Conservation (phyloP, 2,888 invertebrate species). For the Dilophus febrilis region DNA sequence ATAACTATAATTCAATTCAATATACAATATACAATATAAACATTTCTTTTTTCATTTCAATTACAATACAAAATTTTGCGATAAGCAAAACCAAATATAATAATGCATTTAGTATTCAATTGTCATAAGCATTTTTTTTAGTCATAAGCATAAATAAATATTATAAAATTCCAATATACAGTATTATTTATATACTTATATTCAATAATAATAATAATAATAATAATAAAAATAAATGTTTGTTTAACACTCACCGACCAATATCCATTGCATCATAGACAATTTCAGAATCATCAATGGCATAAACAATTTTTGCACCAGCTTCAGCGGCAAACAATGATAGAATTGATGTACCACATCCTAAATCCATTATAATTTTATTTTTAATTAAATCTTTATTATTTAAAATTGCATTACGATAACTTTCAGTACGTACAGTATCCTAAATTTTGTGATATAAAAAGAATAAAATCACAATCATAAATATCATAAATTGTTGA, state of each 20-base stretch:
- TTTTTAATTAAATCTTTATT: constrained; percentile 51
- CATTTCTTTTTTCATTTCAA: no score
- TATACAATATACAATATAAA: no score
- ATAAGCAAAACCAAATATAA: no score
- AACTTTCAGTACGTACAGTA: constrained; percentile 69
- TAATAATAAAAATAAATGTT: no score
- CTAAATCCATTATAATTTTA: constrained; percentile 83
- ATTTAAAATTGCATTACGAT: constrained; percentile 62
- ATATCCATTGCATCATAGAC: constrained; percentile 93
- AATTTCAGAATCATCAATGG: constrained; percentile 91
- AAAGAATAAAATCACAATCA: background rate
- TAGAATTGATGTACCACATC: constrained; percentile 93
- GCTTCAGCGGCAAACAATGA: constrained; percentile 96
- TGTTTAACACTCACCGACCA: constrained; percentile 44
- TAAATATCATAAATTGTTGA: constrained; percentile 6
- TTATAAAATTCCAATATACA: no score
- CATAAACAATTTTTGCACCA: constrained; percentile 78
- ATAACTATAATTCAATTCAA: no score
- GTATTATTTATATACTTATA: no score
- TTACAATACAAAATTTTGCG: no score
- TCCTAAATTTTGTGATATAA: constrained; percentile 35
- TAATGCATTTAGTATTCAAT: no score
- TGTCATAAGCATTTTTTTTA: no score
- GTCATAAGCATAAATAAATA: no score
- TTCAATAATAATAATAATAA: no score